A percentile compares a stretch with the other conserved stretches of the same genome.
Conservation (phyloP, 2,113 vertebrate species). For the Apaloderma vittatum region DNA sequence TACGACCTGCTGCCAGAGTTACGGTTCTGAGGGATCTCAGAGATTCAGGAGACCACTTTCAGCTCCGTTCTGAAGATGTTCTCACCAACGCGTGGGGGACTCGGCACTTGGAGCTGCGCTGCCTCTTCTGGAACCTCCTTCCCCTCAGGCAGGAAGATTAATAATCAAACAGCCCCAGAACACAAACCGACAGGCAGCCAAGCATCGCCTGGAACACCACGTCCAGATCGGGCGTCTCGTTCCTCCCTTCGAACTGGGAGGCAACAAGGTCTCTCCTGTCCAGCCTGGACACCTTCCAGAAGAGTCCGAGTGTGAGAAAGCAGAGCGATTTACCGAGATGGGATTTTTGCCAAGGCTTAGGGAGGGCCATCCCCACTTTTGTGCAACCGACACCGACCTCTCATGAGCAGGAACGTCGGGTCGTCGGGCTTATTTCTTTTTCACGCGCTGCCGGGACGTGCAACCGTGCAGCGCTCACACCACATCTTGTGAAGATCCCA, state of each 20-base stretch:
- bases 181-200: neutral
- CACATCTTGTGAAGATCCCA: neutral
- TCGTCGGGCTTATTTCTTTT: neutral
- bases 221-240: neutral
- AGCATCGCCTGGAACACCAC: slow-evolving; percentile 24
- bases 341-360: neutral
- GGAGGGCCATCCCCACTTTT: neutral
- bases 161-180: neutral
- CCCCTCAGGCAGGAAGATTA: neutral
- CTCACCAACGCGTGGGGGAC: fast-evolving
- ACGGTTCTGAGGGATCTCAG: neutral
- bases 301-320: neutral
- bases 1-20: neutral
- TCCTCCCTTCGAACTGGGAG: slow-evolving; percentile 35
- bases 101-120: fast-evolving
- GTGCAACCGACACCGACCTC: neutral
- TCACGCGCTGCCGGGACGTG: neutral
- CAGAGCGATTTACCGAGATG: neutral
- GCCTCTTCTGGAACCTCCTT: neutral
- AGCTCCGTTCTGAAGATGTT: fast-evolving
- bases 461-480: neutral
- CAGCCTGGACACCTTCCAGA: slow-evolving; percentile 27
- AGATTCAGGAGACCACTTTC: fast-evolving
- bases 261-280: slow-evolving; percentile 13
- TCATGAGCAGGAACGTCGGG: neutral